Conservation (phyloP, 2,113 vertebrate species). For the Hypanus sabinus region DNA sequence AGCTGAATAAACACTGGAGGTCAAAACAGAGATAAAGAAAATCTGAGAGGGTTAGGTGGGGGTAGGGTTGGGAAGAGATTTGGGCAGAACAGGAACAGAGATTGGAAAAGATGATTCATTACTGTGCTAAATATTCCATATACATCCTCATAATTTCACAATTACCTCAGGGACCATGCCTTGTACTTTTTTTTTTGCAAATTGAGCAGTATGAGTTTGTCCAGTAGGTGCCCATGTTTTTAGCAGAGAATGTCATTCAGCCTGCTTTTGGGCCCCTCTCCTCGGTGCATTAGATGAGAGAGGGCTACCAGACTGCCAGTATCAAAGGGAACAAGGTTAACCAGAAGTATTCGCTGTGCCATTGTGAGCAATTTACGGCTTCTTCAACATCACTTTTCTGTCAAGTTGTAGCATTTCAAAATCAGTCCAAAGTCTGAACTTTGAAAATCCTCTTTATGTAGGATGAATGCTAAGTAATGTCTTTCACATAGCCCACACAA, state of each 20-base stretch:
- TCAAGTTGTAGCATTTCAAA: background rate
- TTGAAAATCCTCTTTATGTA: background rate
- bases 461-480: too few species aligned
- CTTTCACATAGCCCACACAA: background rate
- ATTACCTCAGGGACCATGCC: background rate
- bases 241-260: background rate
- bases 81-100: too few species aligned
- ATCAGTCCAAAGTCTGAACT: background rate
- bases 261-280: background rate
- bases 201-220: background rate
- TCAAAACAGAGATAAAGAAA: too few species aligned
- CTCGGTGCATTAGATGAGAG: background rate
- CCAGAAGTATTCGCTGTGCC: background rate
- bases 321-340: background rate
- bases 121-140: background rate
- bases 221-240: background rate
- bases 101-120: too few species aligned
- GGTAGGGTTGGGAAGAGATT: too few species aligned
- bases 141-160: background rate
- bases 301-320: background rate
- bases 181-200: background rate
- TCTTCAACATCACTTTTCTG: background rate
- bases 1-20: too few species aligned
- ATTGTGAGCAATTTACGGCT: background rate
- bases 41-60: too few species aligned